phyloP scores from a whole-genome alignment of 2,113 vertebrate species.

The Empidonax alnorum region DNA sequence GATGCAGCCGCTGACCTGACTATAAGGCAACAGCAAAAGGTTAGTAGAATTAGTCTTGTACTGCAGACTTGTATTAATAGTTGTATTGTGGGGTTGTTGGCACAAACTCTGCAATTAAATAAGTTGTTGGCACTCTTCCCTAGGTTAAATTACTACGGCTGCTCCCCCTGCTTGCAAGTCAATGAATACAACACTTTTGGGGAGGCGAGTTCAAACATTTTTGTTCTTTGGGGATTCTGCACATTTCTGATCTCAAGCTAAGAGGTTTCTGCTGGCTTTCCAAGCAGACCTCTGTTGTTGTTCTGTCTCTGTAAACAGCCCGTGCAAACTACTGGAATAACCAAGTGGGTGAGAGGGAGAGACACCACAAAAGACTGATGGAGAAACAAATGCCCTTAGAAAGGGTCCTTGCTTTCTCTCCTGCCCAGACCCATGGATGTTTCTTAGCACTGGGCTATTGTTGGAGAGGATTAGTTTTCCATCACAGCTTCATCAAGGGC shows the following conservation, averaged over 20 bases:
- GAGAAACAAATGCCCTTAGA: background rate
- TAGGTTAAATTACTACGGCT: constrained; percentile 65
- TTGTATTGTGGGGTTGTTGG: constrained; percentile 71
- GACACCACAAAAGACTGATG: background rate
- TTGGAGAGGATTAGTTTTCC: constrained; percentile 32
- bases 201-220: constrained; percentile 11
- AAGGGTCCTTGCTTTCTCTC: background rate
- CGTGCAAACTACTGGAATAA: background rate
- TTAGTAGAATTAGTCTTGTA: constrained; percentile 76
- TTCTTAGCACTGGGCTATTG: constrained; percentile 15
- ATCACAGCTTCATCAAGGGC: constrained; percentile 21
- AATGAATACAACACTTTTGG: constrained; percentile 39
- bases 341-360: background rate
- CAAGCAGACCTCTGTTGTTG: background rate
- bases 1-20: constrained; percentile 62
- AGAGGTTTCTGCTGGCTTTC: constrained; percentile 42
- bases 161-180: constrained; percentile 35
- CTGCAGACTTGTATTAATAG: constrained; percentile 71
- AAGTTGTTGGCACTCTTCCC: constrained; percentile 65
- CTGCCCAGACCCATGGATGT: background rate
- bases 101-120: constrained; percentile 70
- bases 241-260: constrained; percentile 31
- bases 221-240: constrained; percentile 21
- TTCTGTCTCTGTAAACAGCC: constrained; percentile 7
- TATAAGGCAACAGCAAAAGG: constrained; percentile 68